phyloP scores from a whole-genome alignment of 2,888 invertebrate genomes.

The Colletes collaris region DNA sequence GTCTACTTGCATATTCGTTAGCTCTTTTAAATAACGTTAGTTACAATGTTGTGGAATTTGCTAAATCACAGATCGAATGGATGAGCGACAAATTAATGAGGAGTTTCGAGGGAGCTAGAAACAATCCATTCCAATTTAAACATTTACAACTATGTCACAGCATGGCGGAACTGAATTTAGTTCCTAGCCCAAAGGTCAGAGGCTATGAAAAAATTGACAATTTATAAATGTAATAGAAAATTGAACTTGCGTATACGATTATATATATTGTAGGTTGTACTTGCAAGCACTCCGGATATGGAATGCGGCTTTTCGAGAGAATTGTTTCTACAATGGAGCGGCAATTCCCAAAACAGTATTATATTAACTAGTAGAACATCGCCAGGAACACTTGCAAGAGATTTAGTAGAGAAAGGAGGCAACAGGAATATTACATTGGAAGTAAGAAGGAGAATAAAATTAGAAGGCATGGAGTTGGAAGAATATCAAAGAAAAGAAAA shows the following conservation, averaged over 20 bases:
- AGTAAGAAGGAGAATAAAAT: constrained; percentile 88
- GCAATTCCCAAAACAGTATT: constrained; percentile 95
- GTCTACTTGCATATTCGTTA: constrained; percentile 96
- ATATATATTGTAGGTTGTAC: constrained; percentile 87
- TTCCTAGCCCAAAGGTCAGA: constrained; percentile 92
- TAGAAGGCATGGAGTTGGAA: constrained; percentile 91
- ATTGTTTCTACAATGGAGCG: constrained; percentile 96
- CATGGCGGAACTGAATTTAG: constrained; percentile 92
- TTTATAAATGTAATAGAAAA: constrained; percentile 8
- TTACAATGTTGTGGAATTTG: constrained; percentile 99
- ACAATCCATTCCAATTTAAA: constrained; percentile 97
- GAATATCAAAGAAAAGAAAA: constrained; percentile 89
- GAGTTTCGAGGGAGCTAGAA: constrained; percentile 94
- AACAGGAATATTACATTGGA: constrained; percentile 89
- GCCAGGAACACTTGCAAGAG: constrained; percentile 91
- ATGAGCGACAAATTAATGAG: constrained; percentile 99
- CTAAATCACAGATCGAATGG: constrained; percentile 99
- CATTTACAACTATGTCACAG: constrained; percentile 97
- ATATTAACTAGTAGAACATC: constrained; percentile 95
- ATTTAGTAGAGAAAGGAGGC: constrained; percentile 90
- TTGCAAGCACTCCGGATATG: constrained; percentile 97
- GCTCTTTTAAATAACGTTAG: constrained; percentile 98
- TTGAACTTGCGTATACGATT: constrained; percentile 23
- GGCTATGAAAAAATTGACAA: background rate
- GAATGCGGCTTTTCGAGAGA: constrained; percentile 98